These are phyloP conservation scores for Luidia sarsii DNA, from an alignment of 53 echinoderm and acorn worm species.

Conservation along the genomic window DNA sequence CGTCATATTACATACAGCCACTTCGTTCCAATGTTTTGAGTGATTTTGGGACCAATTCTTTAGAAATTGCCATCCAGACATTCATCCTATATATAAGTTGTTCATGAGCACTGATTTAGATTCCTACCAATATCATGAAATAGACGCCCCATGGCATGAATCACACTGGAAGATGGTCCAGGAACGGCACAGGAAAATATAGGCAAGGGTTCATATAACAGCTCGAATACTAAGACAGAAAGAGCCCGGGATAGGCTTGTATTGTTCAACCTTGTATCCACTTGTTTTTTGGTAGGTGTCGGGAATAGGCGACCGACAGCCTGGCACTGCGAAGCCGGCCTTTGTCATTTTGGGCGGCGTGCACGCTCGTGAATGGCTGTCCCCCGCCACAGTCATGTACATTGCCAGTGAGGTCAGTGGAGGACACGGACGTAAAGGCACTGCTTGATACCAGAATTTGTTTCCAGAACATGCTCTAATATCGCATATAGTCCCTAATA, in stretches of 20 bases:
- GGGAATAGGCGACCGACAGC: neutral
- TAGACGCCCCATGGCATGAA: too few relatives aligned
- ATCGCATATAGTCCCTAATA: too few relatives aligned
- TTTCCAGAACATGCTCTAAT: too few relatives aligned
- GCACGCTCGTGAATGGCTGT: slow-evolving; percentile 35
- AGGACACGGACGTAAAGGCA: slow-evolving; percentile 20
- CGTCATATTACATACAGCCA: too few relatives aligned
- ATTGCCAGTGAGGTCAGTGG: slow-evolving; percentile 24
- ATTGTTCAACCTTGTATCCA: neutral
- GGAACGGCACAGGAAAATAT: neutral
- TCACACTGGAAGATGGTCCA: neutral
- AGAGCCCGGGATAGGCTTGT: neutral
- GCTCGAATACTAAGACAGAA: too few relatives aligned
- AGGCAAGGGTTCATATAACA: neutral
- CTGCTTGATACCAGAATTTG: too few relatives aligned
- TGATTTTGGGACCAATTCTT: too few relatives aligned
- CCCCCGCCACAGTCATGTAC: slow-evolving; percentile 29
- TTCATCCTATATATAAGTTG: too few relatives aligned
- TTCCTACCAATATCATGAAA: too few relatives aligned
- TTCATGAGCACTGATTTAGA: too few relatives aligned
- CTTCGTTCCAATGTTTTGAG: too few relatives aligned
- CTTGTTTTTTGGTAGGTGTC: neutral
- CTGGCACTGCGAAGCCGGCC: neutral
- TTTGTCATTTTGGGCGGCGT: slow-evolving; percentile 15
- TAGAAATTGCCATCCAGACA: too few relatives aligned